Evolutionary conservation across 2,113 vertebrate genomes (phyloP), one percentile per base, ranked within the genome.

Genomic region (Chloropsis cyanopogon): DNA sequence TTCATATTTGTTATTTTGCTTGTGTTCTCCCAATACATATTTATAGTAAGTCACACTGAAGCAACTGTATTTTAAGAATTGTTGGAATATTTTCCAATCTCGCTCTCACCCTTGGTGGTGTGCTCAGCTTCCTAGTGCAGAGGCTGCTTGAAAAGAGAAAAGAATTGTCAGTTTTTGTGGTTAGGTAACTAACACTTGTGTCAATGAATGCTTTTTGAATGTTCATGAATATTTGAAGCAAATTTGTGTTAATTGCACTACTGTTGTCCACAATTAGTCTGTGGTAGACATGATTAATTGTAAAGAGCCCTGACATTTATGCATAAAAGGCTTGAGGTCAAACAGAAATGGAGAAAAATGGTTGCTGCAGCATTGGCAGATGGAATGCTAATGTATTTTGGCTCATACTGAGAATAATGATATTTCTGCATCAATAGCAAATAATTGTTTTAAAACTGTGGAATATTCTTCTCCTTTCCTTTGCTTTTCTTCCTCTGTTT

Each of bases 231-330:
- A 98, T 97, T 96, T 97, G 96, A 98, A 98, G 96, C 85, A 96
- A 95, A 96, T 97, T 96, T 97, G 80, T 93, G 93, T 96, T 98
- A 98, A 98, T 98, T 97, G 96, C 96, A 93, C 92, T 94, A 93
- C 94, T 97, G 95, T 97, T 98, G 97, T 98, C 97, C 96, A 98
- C 97, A 97, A 98, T 98, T 97, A 98, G 97, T 97, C 96, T 97
- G 95, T 82, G 93, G 96, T 93, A 97, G 97, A 97, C 96, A 96
- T 97, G 97, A 98, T 98, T 98, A 97, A 98, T 97, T 98, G 97
- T 97, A 97, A 98, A 96, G 96, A 97, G 96, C 93, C 94, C 90
- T 97, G 97, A 98, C 98, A 97, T 98, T 98, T 98, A 97, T 98
- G 97, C 96, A 95, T 97, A 98, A 98, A 98, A 97, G 84, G 97